phyloP scores from a whole-genome alignment of 2,888 invertebrate genomes.

The Cepaea hortensis region DNA sequence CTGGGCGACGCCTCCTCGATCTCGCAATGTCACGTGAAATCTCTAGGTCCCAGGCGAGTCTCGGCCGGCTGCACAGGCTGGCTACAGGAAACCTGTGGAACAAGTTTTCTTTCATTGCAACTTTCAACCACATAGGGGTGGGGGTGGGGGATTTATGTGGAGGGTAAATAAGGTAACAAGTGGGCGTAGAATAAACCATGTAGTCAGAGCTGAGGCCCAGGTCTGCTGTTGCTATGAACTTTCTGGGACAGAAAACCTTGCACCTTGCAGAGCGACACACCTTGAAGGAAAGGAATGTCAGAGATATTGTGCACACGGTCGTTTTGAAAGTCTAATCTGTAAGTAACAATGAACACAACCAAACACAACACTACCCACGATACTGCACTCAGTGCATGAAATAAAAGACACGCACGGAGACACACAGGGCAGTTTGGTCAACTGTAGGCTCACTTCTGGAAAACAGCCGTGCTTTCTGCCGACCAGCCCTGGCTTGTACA shows the following conservation, averaged over 20 bases:
- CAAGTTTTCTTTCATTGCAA: slow-evolving; percentile 7
- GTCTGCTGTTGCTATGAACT: background rate
- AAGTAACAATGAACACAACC: no score
- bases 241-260: background rate
- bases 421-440: no score
- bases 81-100: slow-evolving; percentile 9
- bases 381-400: no score
- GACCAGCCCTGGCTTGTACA: no score
- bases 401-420: no score
- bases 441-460: no score
- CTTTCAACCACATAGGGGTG: background rate
- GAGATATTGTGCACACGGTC: no score
- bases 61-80: background rate
- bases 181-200: background rate
- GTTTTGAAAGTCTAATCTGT: no score
- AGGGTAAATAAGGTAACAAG: background rate
- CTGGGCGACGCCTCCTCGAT: slow-evolving; percentile 4
- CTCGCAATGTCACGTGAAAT: background rate
- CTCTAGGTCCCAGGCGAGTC: background rate
- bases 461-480: no score
- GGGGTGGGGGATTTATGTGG: background rate
- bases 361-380: no score
- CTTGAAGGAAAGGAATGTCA: no score
- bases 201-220: background rate
- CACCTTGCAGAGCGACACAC: no score